Evolutionary conservation across 92 coral and sea anemone genomes (phyloP), one percentile per base, ranked within the genome.

Genomic region (Pocillopora meandrina): DNA sequence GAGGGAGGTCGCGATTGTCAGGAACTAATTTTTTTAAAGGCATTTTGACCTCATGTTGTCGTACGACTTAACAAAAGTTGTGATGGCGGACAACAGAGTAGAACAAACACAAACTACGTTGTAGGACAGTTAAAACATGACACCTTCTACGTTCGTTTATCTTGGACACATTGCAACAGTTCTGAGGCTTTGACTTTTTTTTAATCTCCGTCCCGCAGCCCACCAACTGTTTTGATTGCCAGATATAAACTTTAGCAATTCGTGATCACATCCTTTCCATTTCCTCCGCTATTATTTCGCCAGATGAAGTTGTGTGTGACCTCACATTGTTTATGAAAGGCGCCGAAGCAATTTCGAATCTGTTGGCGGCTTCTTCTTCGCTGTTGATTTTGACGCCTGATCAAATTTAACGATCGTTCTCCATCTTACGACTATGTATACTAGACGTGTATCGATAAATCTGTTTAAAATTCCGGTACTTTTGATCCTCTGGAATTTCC

Each of bases 1-100:
- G 33, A 83, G 86, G 86, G 86, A 83, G 86, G 86, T 83, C 86
- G 80, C 18, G 26, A 7, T n/a, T 74, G 78, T 55, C 61, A 74
- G 63, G 33, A 62, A 47, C 72, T 57, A 15, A 14, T 31, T 84
- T 73, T 84, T 79, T 42, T 42, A 42, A 75, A 71, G 77, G 75
- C 77, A 61, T 73, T 69, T 75, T 84, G 86, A 89, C 92, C 88
- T 84, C 71, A 72, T 26, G 76, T 78, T 63, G 74, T 88, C 72
- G 78, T 78, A 47, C 91, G 82, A 82, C 79, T 73, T 85, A 80
- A 56, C 60, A 75, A 83, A 82, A 49, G 73, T 74, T 81, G 83
- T 71, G 69, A 20, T 71, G 47, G 66, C 76, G 71, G 85, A 34
- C 75, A 70, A 9, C 59, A 47, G 19, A 42, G 52, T 42, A 42